phyloP scores from a whole-genome alignment of 2,888 invertebrate species.

The Magallana nippona region DNA sequence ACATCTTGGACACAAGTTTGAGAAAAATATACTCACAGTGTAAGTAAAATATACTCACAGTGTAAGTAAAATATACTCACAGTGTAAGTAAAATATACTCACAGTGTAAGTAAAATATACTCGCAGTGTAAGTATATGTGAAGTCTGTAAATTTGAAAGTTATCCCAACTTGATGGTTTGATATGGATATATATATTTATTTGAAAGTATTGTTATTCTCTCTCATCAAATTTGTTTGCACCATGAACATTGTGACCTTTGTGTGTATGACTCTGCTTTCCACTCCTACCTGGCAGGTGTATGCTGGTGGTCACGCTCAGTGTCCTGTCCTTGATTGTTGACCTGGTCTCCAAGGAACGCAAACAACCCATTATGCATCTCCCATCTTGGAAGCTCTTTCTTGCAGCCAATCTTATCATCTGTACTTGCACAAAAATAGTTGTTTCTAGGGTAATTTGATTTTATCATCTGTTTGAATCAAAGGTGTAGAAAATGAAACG shows the following conservation, averaged over 20 bases:
- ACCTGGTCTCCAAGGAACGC: conserved; percentile 53
- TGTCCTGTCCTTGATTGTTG: conserved; percentile 52
- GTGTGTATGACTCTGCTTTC: conserved; percentile 12
- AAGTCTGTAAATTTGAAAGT: background rate
- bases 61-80: conserved; percentile 57
- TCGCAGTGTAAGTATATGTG: conserved; percentile 56
- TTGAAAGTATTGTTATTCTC: too few species aligned
- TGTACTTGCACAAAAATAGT: conserved; percentile 65
- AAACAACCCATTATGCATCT: conserved; percentile 55
- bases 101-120: conserved; percentile 57
- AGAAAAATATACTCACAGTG: conserved; percentile 57
- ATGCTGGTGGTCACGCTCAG: conserved; percentile 51
- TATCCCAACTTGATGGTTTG: too few species aligned
- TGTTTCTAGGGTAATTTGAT: conserved; percentile 60
- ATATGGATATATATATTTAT: too few species aligned
- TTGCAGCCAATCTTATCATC: conserved; percentile 59
- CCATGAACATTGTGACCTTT: too few species aligned
- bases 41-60: conserved; percentile 56
- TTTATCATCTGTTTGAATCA: background rate
- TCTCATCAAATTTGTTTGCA: too few species aligned
- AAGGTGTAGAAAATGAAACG: too few species aligned
- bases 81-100: too few species aligned
- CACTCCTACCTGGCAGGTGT: conserved; percentile 52
- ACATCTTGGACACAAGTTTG: conserved; percentile 54
- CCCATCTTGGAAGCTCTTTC: conserved; percentile 65